Conservation (phyloP, 2,888 invertebrate genomes). For the Pimpla rufipes region DNA sequence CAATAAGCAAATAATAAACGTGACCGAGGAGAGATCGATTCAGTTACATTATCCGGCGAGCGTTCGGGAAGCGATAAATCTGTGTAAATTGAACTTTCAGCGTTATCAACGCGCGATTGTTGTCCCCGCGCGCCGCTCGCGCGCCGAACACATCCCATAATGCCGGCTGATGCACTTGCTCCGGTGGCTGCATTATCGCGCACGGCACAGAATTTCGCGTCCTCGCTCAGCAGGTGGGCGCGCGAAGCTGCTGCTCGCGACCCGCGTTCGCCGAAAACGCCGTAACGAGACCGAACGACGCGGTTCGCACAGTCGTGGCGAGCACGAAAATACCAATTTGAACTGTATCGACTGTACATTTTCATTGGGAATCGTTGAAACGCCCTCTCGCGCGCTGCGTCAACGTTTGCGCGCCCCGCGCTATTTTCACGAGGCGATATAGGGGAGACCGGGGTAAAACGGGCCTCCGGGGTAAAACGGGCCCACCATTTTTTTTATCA, state of each 20-base stretch:
- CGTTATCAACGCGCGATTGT: constrained; percentile 47
- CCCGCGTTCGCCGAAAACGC: constrained; percentile 28
- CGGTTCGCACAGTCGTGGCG: constrained; percentile 19
- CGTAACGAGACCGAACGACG: constrained; percentile 47
- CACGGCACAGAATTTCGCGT: constrained; percentile 36
- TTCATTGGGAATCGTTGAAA: constrained; percentile 49
- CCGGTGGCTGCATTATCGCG: constrained; percentile 5
- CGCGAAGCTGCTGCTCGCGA: constrained; percentile 23
- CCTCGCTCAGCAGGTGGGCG: constrained; percentile 16
- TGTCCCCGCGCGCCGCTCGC: neutral
- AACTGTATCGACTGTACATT: constrained; percentile 45
- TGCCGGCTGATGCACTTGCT: neutral
- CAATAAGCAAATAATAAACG: constrained; percentile 56
- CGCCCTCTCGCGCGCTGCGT: neutral
- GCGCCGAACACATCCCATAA: constrained; percentile 4
- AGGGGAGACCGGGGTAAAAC: no score
- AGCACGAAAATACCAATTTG: constrained; percentile 46
- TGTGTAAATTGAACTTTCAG: constrained; percentile 55
- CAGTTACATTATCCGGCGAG: constrained; percentile 54
- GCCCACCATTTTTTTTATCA: no score
- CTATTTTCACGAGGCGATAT: constrained; percentile 19
- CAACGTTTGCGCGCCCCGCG: neutral
- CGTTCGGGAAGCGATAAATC: constrained; percentile 51
- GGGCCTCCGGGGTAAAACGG: no score
- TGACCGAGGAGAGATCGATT: constrained; percentile 39